phyloP scores from a whole-genome alignment of 1,140 invertebrate species.

The Drosophila rufa region DNA sequence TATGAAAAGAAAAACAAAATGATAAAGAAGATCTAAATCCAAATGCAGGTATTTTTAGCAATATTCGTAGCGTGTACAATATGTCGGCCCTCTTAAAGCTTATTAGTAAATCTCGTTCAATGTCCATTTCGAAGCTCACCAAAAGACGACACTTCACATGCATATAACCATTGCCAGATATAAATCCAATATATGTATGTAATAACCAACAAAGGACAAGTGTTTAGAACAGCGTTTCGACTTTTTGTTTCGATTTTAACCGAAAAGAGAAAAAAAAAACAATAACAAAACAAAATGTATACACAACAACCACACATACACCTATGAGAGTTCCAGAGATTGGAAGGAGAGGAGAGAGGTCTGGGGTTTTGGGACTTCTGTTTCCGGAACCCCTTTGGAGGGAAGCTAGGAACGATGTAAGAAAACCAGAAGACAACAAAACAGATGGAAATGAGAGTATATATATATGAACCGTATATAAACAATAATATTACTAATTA shows the following conservation, averaged over 20 bases:
- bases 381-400: background rate
- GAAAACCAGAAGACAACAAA: conserved; percentile 20
- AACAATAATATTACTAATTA: conserved; percentile 85
- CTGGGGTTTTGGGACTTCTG: background rate
- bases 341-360: background rate
- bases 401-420: conserved; percentile 35
- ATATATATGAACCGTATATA: conserved; percentile 81
- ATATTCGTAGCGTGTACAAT: conserved; percentile 80
- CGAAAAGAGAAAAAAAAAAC: conserved; percentile 18
- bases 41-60: conserved; percentile 80
- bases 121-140: conserved; percentile 37
- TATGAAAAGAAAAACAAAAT: background rate
- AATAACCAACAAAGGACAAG: conserved; percentile 45
- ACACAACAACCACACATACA: conserved; percentile 36
- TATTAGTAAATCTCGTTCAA: conserved; percentile 63
- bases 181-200: conserved; percentile 52
- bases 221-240: conserved; percentile 65
- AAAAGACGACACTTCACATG: conserved; percentile 61
- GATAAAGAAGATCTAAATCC: conserved; percentile 35
- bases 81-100: conserved; percentile 76
- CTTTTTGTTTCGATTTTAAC: conserved; percentile 58
- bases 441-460: conserved; percentile 55
- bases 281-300: conserved; percentile 36
- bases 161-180: conserved; percentile 75
- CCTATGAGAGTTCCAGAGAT: conserved; percentile 18